phyloP scores from a whole-genome alignment of 2,113 vertebrate genomes.

The Plotosus lineatus region DNA sequence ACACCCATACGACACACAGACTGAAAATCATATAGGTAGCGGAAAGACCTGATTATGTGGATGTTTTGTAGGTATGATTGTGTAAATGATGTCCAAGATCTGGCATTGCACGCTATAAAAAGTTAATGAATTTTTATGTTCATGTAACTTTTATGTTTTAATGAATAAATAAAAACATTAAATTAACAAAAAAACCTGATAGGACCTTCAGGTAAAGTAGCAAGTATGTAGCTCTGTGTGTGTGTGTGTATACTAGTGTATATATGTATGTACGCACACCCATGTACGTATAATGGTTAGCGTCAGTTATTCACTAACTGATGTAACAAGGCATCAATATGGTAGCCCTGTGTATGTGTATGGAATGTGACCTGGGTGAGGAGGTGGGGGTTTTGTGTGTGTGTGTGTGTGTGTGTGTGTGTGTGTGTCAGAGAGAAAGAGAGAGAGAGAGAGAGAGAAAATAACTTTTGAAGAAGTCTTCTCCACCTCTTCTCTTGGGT shows the following conservation, averaged over 20 bases:
- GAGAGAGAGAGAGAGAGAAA: not conserved
- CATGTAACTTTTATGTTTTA: too few relatives aligned
- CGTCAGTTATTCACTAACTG: conserved; percentile 39
- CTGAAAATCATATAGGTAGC: too few relatives aligned
- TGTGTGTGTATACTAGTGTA: conserved; percentile 24
- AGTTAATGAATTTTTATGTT: conserved; percentile 51
- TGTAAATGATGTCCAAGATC: not conserved
- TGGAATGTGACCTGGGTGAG: conserved; percentile 23
- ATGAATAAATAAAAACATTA: too few relatives aligned
- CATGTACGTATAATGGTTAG: conserved; percentile 7
- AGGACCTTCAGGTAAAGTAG: conserved; percentile 29
- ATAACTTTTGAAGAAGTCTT: not conserved
- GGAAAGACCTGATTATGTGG: not conserved
- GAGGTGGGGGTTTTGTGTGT: conserved; percentile 37
- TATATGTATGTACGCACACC: conserved; percentile 13
- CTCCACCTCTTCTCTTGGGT: conserved; percentile 24
- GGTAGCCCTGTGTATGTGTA: conserved; percentile 9
- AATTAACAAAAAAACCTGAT: conserved; percentile 28
- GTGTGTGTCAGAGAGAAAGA: conserved; percentile 10
- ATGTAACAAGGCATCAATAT: conserved; percentile 30
- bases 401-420: conserved; percentile 31
- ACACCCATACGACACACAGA: not conserved
- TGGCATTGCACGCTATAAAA: not conserved
- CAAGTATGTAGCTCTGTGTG: not conserved
- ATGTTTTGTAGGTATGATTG: not conserved